phyloP scores from a whole-genome alignment of 2,797 vertebrate genomes.

The Eospalax fontanierii region DNA sequence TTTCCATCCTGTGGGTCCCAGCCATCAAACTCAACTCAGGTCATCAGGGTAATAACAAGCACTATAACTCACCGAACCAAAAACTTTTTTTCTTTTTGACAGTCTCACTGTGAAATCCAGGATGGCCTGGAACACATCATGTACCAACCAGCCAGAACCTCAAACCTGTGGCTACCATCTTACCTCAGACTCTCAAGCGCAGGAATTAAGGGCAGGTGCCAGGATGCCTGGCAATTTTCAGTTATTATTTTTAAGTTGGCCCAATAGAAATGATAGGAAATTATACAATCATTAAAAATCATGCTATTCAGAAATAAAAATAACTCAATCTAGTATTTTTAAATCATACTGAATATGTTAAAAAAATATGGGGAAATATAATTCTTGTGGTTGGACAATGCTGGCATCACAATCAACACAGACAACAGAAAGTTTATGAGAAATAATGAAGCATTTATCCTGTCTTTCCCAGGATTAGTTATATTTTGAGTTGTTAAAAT shows the following conservation, averaged over 20 bases:
- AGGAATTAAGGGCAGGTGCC: neutral
- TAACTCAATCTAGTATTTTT: neutral
- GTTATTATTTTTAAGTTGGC: neutral
- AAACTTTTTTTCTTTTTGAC: too few relatives aligned
- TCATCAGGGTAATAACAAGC: neutral
- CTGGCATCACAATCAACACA: neutral
- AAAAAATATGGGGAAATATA: slow-evolving; percentile 32
- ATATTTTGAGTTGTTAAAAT: neutral
- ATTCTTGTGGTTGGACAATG: neutral
- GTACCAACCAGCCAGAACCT: neutral
- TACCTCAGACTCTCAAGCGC: neutral
- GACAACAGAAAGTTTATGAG: neutral
- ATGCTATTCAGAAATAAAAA: slow-evolving; percentile 9
- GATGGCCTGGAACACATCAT: neutral
- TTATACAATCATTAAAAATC: neutral
- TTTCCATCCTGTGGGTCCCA: neutral
- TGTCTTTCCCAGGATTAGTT: neutral
- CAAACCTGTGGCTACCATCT: neutral
- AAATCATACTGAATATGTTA: neutral
- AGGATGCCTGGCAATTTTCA: neutral
- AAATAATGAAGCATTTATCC: neutral
- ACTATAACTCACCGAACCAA: neutral
- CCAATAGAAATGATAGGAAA: neutral
- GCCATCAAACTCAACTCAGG: neutral
- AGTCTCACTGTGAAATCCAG: neutral